phyloP scores from a whole-genome alignment of 2,888 invertebrate species.

The Dioctria rufipes region DNA sequence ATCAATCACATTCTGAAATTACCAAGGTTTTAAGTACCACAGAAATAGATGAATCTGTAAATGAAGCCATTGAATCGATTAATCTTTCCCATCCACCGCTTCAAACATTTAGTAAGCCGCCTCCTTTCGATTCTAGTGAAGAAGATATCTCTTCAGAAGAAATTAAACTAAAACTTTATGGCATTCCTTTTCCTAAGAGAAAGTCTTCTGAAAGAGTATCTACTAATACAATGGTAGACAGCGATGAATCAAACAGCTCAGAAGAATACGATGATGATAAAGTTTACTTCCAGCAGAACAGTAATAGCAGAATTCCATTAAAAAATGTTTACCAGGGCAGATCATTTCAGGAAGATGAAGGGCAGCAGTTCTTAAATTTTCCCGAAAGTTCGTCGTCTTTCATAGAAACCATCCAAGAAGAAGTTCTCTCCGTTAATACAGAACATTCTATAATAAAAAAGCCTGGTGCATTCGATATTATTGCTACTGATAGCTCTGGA shows the following conservation, averaged over 20 bases:
- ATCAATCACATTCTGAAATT: no score
- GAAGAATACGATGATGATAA: no score
- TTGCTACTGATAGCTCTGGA: no score
- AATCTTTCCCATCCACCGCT: no score
- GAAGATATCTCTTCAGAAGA: constrained; percentile 1
- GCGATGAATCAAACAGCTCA: no score
- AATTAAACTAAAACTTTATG: neutral
- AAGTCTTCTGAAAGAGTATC: no score
- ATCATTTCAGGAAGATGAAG: constrained; percentile 3
- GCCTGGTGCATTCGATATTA: neutral
- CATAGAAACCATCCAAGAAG: neutral
- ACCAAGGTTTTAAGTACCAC: no score
- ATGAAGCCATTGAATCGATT: no score
- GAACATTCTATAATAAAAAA: constrained; percentile 22
- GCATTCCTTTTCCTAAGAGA: no score
- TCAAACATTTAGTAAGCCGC: no score
- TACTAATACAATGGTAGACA: no score
- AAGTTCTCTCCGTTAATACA: neutral
- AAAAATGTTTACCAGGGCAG: constrained; percentile 19
- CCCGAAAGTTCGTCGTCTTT: neutral
- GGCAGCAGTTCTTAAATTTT: neutral
- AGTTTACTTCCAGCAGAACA: neutral
- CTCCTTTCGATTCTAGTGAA: neutral
- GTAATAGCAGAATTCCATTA: constrained; percentile 2
- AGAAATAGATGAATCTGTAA: no score